A percentile compares a stretch with the other conserved stretches of the same genome.
Evolutionary conservation across 2,797 vertebrate species (phyloP).

Genomic region (Siniperca obscura): DNA sequence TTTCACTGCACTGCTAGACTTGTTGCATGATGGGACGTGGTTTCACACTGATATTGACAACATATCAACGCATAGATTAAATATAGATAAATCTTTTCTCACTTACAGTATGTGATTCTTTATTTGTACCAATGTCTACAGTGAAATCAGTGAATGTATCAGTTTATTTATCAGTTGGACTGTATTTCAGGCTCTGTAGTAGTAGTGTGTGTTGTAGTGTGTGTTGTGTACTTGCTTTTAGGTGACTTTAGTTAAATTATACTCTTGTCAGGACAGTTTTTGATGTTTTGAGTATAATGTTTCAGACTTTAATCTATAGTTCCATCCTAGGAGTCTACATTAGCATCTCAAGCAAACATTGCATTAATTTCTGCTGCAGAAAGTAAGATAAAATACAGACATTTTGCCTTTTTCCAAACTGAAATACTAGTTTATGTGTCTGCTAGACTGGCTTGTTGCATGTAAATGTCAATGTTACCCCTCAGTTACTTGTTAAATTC

Average conservation of each 20-base stretch:
- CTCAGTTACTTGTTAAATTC: conserved; percentile 80
- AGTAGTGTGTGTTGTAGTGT: background rate
- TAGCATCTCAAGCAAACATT: background rate
- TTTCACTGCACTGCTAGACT: conserved; percentile 56
- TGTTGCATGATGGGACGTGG: conserved; percentile 35
- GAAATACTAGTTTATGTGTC: conserved; percentile 38
- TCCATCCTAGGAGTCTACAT: background rate
- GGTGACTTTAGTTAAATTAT: background rate
- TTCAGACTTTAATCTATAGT: background rate
- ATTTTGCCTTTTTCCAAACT: conserved; percentile 1
- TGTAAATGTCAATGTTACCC: conserved; percentile 73
- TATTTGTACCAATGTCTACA: background rate
- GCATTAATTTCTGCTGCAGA: background rate
- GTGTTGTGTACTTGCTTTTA: background rate
- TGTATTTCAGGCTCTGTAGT: background rate
- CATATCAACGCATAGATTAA: background rate
- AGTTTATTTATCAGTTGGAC: background rate
- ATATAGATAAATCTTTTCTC: background rate
- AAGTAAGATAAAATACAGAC: background rate
- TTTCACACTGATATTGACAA: background rate
- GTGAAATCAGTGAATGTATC: background rate
- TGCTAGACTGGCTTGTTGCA: conserved; percentile 37
- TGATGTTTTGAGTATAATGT: background rate
- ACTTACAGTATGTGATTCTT: background rate
- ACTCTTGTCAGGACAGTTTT: too few relatives aligned